A percentile compares a stretch with the other conserved stretches of the same genome.
Conservation (phyloP, 2,113 vertebrate genomes). For the Mellivora capensis region DNA sequence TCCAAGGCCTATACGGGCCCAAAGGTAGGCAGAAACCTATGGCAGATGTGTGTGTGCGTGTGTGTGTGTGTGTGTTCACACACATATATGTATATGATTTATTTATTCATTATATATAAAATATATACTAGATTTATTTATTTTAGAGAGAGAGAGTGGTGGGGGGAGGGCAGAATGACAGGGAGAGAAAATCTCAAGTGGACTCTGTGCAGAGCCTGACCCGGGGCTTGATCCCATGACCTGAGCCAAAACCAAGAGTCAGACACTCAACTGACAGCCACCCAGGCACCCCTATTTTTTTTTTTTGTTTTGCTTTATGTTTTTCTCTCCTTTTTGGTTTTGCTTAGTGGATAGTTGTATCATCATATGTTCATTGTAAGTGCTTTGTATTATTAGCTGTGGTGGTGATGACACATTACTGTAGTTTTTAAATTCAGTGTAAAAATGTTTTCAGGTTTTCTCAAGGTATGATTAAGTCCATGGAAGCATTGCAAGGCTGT, state of each 20-base stretch:
- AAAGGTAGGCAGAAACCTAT: not conserved
- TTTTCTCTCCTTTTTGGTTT: not conserved
- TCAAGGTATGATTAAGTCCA: not conserved
- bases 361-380: not conserved
- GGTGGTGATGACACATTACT: not conserved
- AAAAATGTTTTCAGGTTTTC: not conserved
- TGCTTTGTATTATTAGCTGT: not conserved
- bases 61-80: too few species aligned
- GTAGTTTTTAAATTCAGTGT: not conserved
- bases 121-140: too few species aligned
- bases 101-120: too few species aligned
- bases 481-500: not conserved
- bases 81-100: too few species aligned
- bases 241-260: not conserved
- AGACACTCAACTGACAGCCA: not conserved
- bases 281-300: not conserved
- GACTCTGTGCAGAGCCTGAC: too few species aligned
- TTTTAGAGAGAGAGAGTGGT: too few species aligned
- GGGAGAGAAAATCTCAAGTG: too few species aligned
- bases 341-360: not conserved
- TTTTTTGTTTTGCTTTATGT: not conserved
- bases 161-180: too few species aligned
- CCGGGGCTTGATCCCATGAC: too few species aligned
- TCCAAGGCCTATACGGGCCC: accelerated
- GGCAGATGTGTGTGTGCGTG: not conserved